These are phyloP conservation scores for Liposcelis brunnea DNA, from an alignment of 2,888 invertebrate species.

Conservation along the genomic window DNA sequence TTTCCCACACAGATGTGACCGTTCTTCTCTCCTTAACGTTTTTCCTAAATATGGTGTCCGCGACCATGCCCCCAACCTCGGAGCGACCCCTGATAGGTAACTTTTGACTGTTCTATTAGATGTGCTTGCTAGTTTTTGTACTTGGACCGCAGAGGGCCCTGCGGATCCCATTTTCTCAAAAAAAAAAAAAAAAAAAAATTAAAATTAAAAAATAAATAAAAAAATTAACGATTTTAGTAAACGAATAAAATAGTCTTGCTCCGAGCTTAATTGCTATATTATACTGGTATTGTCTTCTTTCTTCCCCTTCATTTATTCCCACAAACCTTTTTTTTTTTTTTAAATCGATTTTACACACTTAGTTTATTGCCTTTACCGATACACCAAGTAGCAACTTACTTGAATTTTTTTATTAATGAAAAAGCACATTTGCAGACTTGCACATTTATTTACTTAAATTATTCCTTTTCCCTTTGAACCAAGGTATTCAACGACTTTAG, in stretches of 20 bases:
- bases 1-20: slow-evolving; percentile 30
- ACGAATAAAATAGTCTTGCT: too few relatives aligned
- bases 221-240: slow-evolving; percentile 11
- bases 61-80: slow-evolving; percentile 43
- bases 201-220: slow-evolving; percentile 5
- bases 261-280: slow-evolving; percentile 11
- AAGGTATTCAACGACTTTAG: slow-evolving; percentile 3
- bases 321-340: too few relatives aligned
- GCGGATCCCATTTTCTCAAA: slow-evolving; percentile 2
- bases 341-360: too few relatives aligned
- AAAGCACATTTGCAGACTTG: slow-evolving; percentile 5
- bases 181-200: neutral
- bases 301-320: too few relatives aligned
- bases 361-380: too few relatives aligned
- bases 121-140: slow-evolving; percentile 13
- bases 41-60: slow-evolving; percentile 41
- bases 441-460: neutral
- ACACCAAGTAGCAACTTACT: neutral
- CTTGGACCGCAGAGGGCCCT: slow-evolving; percentile 22
- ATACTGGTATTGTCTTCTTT: too few relatives aligned
- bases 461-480: neutral
- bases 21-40: slow-evolving; percentile 42
- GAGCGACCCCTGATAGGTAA: slow-evolving; percentile 42
- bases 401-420: neutral
- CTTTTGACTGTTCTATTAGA: slow-evolving; percentile 5